Percentiles rank a stretch among this genome's conserved stretches.
phyloP scores from a whole-genome alignment of 2,797 vertebrate genomes.

The Thunnus albacares region DNA sequence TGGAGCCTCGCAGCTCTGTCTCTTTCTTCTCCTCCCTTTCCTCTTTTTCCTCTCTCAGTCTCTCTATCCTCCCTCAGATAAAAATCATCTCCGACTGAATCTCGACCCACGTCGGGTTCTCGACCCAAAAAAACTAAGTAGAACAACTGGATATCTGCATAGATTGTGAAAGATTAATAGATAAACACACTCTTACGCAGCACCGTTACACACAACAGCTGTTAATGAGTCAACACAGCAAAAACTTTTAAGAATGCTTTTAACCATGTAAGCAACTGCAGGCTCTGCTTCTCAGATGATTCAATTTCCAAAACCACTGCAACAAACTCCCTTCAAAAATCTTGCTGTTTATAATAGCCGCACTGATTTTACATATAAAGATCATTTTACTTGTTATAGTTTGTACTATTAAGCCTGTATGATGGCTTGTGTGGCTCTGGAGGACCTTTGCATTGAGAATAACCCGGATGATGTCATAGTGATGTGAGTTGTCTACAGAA shows the following conservation, averaged over 20 bases:
- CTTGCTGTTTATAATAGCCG: neutral
- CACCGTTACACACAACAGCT: neutral
- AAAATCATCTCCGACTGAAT: conserved; percentile 18
- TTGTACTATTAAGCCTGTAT: neutral
- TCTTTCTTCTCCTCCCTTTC: neutral
- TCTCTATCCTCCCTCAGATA: neutral
- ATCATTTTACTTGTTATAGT: too few relatives aligned
- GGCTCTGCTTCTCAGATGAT: neutral
- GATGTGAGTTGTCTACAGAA: neutral
- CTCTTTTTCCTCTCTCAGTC: neutral
- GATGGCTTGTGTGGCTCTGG: neutral
- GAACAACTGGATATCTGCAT: neutral
- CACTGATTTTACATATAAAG: too few relatives aligned
- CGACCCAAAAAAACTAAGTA: neutral
- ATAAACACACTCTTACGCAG: neutral
- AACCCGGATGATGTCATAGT: neutral
- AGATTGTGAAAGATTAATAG: neutral
- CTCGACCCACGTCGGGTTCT: neutral
- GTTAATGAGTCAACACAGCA: neutral
- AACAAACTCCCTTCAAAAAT: neutral
- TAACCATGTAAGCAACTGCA: neutral
- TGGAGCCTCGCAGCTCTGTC: conserved; percentile 46
- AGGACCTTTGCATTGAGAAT: neutral
- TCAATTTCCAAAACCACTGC: neutral
- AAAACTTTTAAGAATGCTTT: neutral